A percentile compares a stretch with the other conserved stretches of the same genome.
Evolutionary conservation across 2,888 invertebrate genomes (phyloP).

Genomic region (Drosophila greeni): DNA sequence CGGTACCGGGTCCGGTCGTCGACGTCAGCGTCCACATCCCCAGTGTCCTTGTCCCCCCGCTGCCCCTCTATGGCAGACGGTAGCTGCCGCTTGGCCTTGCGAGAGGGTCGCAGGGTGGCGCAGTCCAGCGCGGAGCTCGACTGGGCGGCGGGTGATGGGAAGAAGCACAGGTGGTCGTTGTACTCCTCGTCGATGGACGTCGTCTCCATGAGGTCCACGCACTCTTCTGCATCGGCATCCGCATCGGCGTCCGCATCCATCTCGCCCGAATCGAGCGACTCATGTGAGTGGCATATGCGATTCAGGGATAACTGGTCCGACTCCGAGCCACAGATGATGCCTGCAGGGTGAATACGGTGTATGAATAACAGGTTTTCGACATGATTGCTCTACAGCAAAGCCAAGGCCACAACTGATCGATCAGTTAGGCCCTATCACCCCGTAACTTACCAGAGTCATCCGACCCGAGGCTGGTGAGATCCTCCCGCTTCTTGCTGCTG

Average conservation of each 20-base stretch:
- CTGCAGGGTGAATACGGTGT: slow-evolving; percentile 49
- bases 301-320: slow-evolving; percentile 79
- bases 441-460: slow-evolving; percentile 80
- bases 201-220: slow-evolving; percentile 79
- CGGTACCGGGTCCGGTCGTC: slow-evolving; percentile 68
- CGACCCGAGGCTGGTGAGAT: slow-evolving; percentile 81
- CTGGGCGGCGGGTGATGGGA: slow-evolving; percentile 64
- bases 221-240: slow-evolving; percentile 80
- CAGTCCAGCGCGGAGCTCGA: slow-evolving; percentile 76
- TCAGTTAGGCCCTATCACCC: background rate
- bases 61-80: slow-evolving; percentile 31
- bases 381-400: slow-evolving; percentile 23
- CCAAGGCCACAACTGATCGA: slow-evolving; percentile 14
- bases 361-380: slow-evolving; percentile 18
- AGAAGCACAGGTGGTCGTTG: slow-evolving; percentile 77
- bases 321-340: slow-evolving; percentile 81
- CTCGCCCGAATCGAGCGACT: slow-evolving; percentile 86
- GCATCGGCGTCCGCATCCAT: slow-evolving; percentile 82
- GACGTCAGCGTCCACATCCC: slow-evolving; percentile 14
- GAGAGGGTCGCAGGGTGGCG: slow-evolving; percentile 74
- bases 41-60: slow-evolving; percentile 17
- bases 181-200: slow-evolving; percentile 79
- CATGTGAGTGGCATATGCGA: slow-evolving; percentile 82
- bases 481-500: slow-evolving; percentile 79
- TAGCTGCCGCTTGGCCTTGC: slow-evolving; percentile 70